Percentiles rank a stretch among this genome's conserved stretches.
These are phyloP conservation scores for Montipora sp. DNA, from an alignment of 64 coral and sea anemone genomes.

Conservation along the genomic window DNA sequence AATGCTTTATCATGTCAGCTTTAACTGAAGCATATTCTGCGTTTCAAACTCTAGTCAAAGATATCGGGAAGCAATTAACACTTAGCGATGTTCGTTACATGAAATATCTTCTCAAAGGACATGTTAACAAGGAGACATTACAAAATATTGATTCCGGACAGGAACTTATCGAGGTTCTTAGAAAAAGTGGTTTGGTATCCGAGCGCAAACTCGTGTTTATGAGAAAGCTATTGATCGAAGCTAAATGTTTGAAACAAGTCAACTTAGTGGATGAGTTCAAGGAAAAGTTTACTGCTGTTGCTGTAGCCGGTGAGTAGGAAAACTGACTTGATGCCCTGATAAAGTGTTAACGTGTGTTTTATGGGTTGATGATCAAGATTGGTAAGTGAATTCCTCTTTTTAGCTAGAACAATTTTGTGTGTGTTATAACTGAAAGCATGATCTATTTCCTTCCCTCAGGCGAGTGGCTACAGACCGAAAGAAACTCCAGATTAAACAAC, in stretches of 20 bases:
- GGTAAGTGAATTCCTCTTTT: neutral
- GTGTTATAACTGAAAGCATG: neutral
- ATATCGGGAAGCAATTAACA: slow-evolving; percentile 75
- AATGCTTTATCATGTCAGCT: neutral
- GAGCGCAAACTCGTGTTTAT: slow-evolving; percentile 82
- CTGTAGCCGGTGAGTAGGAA: slow-evolving; percentile 63
- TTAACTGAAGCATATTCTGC: slow-evolving; percentile 4
- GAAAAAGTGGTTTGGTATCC: slow-evolving; percentile 76
- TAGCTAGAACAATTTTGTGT: neutral
- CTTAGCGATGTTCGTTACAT: slow-evolving; percentile 72
- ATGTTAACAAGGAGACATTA: slow-evolving; percentile 87
- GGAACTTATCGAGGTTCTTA: slow-evolving; percentile 63
- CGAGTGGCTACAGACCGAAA: slow-evolving; percentile 37
- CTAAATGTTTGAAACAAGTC: slow-evolving; percentile 79
- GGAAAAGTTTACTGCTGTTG: slow-evolving; percentile 46
- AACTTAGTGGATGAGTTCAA: slow-evolving; percentile 82
- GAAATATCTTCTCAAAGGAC: slow-evolving; percentile 86
- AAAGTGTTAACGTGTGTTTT: no score
- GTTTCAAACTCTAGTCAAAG: slow-evolving; percentile 66
- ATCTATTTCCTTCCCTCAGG: neutral
- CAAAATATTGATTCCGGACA: slow-evolving; percentile 76
- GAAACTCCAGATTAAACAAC: slow-evolving; percentile 35
- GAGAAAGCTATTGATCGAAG: slow-evolving; percentile 86
- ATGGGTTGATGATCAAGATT: no score
- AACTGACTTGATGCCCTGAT: no score